Evolutionary conservation across 2,888 invertebrate species (phyloP).

Genomic region (Globia sparganii): DNA sequence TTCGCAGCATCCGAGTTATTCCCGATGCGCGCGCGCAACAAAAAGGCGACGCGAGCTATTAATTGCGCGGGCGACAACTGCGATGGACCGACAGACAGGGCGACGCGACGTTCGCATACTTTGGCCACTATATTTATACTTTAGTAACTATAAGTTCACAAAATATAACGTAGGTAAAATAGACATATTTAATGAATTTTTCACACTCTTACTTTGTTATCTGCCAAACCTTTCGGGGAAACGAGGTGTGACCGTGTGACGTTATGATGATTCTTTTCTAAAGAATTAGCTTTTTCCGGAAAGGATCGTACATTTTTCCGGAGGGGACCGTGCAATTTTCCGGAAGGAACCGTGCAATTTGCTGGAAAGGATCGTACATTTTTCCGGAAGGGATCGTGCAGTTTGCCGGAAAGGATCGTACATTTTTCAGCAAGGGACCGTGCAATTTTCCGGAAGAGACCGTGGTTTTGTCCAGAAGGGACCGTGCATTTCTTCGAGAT

Average conservation of each 20-base stretch:
- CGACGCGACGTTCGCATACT: slow-evolving; percentile 63
- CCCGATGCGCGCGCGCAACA: slow-evolving; percentile 43
- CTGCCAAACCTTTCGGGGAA: background rate
- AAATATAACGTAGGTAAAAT: background rate
- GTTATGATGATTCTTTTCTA: background rate
- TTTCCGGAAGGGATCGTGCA: too few relatives aligned
- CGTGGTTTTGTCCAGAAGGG: too few relatives aligned
- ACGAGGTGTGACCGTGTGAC: background rate
- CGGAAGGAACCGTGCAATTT: too few relatives aligned
- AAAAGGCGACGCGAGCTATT: slow-evolving; percentile 59
- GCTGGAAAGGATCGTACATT: too few relatives aligned
- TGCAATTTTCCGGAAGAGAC: background rate
- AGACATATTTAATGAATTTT: background rate
- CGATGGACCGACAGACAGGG: slow-evolving; percentile 62
- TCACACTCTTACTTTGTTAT: background rate
- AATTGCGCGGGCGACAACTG: slow-evolving; percentile 64
- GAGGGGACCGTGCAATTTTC: too few relatives aligned
- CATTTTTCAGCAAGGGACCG: too few relatives aligned
- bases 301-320: too few relatives aligned
- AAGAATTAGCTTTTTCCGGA: background rate
- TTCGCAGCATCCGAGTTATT: slow-evolving; percentile 51
- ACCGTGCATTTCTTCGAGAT: background rate
- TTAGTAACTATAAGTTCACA: background rate
- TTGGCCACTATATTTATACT: slow-evolving; percentile 28
- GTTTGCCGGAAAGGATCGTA: too few relatives aligned